Evolutionary conservation across 2,113 vertebrate species (phyloP), one percentile per base, ranked within the genome.

Genomic region (Bambusicola thoracicus): DNA sequence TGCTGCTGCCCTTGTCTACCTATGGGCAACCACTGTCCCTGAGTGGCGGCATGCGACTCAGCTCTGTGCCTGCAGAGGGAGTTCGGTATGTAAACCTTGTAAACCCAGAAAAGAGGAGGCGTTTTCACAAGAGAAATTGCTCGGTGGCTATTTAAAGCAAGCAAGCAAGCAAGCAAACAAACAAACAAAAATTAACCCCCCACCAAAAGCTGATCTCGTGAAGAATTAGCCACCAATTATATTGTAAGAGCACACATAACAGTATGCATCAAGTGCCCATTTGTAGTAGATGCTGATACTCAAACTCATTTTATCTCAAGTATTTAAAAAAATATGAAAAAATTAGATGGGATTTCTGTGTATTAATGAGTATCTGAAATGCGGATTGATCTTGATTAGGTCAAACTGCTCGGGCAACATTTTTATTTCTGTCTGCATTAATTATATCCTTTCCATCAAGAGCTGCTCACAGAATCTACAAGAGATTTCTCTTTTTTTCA

Each of bases 241-340:
- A 69, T 27, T 55, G 8, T 41, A 69, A 82, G 81, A 82, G 1
- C 13, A 53, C 25, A 19, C 3, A 53, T 53, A 55, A 46, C 73
- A 81, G 14, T 32, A 27, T 2, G 2, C 13, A 17, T 34, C 9
- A 38, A 82, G 65, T 53, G 77, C 20, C 8, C 90, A 82, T 91
- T 94, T 88, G 49, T 85, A 74, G 70, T 75, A 29, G 77, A 53
- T 68, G 67, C 8, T 88, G 84, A 58, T 75, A 44, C 38, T 96
- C 12, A 94, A 94, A 85, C 92, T 73, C 30, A n/a, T 84, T 92
- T 67, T 24, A 94, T 81, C 43, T 73, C 55, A 85, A 80, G 9
- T 89, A 69, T 67, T 92, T 32, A 92, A 87, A 74, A 84, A 94
- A 92, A 85, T 36, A 78, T 7, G 15, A 63, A 63, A 40, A 29